Percentiles rank a stretch among this genome's conserved stretches.
Conservation (phyloP, 2,113 vertebrate species). For the Seriola aureovittata region DNA sequence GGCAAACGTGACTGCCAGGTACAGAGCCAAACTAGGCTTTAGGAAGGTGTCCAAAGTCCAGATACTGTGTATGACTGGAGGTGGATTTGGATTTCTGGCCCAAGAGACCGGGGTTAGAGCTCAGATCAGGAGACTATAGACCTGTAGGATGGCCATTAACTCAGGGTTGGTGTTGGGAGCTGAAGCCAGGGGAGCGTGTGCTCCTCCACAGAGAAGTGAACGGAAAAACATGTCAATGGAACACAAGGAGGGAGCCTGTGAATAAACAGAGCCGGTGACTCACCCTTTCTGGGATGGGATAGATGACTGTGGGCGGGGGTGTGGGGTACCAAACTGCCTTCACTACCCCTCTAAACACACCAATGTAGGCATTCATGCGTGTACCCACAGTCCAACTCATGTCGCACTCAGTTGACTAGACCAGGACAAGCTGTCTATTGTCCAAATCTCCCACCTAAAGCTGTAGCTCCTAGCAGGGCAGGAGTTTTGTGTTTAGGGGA, state of each 20-base stretch:
- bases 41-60: conserved; percentile 5
- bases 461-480: conserved; percentile 49
- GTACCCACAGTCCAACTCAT: conserved; percentile 52
- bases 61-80: neutral
- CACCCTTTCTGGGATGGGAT: conserved; percentile 80
- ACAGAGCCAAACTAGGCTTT: conserved; percentile 1
- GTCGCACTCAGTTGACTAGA: conserved; percentile 45
- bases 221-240: conserved; percentile 82
- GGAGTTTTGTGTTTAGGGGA: conserved; percentile 66
- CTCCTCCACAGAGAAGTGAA: conserved; percentile 56
- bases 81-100: conserved; percentile 1
- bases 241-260: conserved; percentile 77
- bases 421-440: conserved; percentile 75
- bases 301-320: conserved; percentile 70
- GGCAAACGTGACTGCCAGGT: conserved; percentile 6
- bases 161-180: conserved; percentile 27
- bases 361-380: conserved; percentile 70
- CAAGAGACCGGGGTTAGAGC: neutral
- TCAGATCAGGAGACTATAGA: conserved; percentile 7
- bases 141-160: conserved; percentile 14
- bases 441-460: conserved; percentile 67
- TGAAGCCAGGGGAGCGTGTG: conserved; percentile 24
- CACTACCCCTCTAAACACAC: conserved; percentile 60
- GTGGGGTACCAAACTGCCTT: conserved; percentile 63
- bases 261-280: conserved; percentile 83